A percentile compares a stretch with the other conserved stretches of the same genome.
Evolutionary conservation across 1,140 invertebrate species (phyloP).

Genomic region (Drosophila tsacasi): DNA sequence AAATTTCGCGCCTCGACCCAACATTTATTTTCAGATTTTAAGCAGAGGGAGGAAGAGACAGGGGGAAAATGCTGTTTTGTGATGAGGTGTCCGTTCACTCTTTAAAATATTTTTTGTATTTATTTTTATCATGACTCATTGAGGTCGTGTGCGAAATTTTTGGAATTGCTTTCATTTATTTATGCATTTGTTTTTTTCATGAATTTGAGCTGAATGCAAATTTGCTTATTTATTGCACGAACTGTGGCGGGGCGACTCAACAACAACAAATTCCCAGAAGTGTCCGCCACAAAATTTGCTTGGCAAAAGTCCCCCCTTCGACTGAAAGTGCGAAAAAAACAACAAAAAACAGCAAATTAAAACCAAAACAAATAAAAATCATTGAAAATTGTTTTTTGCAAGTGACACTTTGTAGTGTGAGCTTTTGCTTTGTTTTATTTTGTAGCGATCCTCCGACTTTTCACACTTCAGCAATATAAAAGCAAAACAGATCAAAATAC

Average conservation of each 20-base stretch:
- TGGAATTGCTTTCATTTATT: slow-evolving; percentile 82
- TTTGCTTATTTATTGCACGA: slow-evolving; percentile 76
- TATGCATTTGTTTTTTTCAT: slow-evolving; percentile 75
- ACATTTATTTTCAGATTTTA: slow-evolving; percentile 49
- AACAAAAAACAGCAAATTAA: slow-evolving; percentile 21
- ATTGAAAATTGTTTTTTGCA: slow-evolving; percentile 45
- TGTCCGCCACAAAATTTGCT: slow-evolving; percentile 48
- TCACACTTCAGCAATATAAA: slow-evolving; percentile 7
- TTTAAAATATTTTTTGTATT: slow-evolving; percentile 11
- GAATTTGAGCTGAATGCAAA: slow-evolving; percentile 78
- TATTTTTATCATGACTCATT: slow-evolving; percentile 65
- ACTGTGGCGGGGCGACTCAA: slow-evolving; percentile 12
- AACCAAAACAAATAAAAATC: slow-evolving; percentile 33
- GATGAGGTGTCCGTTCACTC: slow-evolving; percentile 39
- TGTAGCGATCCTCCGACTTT: slow-evolving; percentile 18
- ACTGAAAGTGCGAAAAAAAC: slow-evolving; percentile 17
- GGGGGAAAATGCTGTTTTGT: slow-evolving; percentile 11
- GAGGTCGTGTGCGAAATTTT: slow-evolving; percentile 81
- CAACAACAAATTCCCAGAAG: slow-evolving; percentile 62
- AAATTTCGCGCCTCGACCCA: slow-evolving; percentile 43
- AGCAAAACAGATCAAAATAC: slow-evolving; percentile 6
- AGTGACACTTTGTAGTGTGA: slow-evolving; percentile 35
- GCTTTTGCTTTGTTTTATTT: slow-evolving; percentile 8
- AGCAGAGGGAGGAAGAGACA: background rate
- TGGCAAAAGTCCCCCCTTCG: slow-evolving; percentile 41